These are phyloP conservation scores for Clamator glandarius DNA, from an alignment of 2,797 vertebrate genomes.

Conservation along the genomic window DNA sequence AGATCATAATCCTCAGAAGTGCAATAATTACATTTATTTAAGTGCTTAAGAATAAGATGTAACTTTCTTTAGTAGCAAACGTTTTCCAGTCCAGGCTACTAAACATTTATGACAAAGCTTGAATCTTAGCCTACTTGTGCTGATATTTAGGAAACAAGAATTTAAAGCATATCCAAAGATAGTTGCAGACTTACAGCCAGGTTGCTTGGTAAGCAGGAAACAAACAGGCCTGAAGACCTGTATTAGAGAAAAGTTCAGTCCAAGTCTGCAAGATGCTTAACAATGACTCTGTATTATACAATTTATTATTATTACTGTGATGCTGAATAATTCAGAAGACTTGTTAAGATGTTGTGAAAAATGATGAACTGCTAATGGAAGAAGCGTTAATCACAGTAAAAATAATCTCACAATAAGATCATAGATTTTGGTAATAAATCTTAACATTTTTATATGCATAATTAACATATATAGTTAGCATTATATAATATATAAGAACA, in stretches of 20 bases:
- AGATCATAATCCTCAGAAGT: not conserved
- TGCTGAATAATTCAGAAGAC: constrained; percentile 4
- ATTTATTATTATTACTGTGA: not conserved
- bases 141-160: not conserved
- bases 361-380: not conserved
- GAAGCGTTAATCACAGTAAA: constrained; percentile 9
- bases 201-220: not conserved
- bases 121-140: not conserved
- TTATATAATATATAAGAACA: not conserved
- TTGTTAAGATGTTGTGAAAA: not conserved
- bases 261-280: not conserved
- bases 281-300: not conserved
- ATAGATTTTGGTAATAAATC: not conserved
- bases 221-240: not conserved
- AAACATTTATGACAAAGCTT: not conserved
- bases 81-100: not conserved
- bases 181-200: not conserved
- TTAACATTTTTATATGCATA: not conserved
- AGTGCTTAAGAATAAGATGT: not conserved
- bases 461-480: not conserved
- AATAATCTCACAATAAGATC: not conserved
- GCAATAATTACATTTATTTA: not conserved
- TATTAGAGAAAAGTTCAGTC: not conserved
- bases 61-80: not conserved
- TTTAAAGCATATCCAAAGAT: not conserved